phyloP scores from a whole-genome alignment of 2,888 invertebrate species.

The Harpagoxenus sublaevis region DNA sequence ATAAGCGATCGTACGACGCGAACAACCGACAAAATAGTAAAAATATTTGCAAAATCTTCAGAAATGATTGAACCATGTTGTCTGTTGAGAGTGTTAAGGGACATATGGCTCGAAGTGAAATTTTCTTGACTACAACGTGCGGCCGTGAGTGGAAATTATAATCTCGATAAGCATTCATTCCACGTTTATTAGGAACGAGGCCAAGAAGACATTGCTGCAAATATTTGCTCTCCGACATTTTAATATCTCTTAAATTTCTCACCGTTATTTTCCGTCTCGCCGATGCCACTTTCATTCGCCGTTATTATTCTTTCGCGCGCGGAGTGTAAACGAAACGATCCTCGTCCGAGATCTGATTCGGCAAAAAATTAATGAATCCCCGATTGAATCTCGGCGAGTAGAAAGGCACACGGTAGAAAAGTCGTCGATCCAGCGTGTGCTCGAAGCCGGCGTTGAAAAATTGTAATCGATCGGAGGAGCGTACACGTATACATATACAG shows the following conservation, averaged over 20 bases:
- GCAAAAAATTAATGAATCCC: constrained; percentile 26
- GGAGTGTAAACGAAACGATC: not conserved
- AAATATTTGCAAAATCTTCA: not conserved
- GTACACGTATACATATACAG: no score
- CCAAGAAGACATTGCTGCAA: not conserved
- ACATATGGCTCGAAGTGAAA: not conserved
- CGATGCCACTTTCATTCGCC: not conserved
- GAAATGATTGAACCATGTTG: not conserved
- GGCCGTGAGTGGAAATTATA: not conserved
- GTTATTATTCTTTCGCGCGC: constrained; percentile 16
- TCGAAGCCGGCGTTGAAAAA: constrained; percentile 11
- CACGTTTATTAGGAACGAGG: constrained; percentile 26
- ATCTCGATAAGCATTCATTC: constrained; percentile 11
- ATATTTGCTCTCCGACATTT: constrained; percentile 22
- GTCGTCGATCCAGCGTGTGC: constrained; percentile 15
- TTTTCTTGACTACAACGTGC: not conserved
- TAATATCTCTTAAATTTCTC: constrained; percentile 23
- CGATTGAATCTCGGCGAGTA: constrained; percentile 16
- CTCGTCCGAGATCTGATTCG: not conserved
- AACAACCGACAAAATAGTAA: not conserved
- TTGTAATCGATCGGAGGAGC: constrained; percentile 7
- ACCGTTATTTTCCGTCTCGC: not conserved
- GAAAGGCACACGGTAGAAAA: not conserved
- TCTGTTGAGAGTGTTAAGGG: not conserved
- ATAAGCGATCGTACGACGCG: constrained; percentile 6